Conservation (phyloP, 1,140 invertebrate genomes). For the Metaphire vulgaris region DNA sequence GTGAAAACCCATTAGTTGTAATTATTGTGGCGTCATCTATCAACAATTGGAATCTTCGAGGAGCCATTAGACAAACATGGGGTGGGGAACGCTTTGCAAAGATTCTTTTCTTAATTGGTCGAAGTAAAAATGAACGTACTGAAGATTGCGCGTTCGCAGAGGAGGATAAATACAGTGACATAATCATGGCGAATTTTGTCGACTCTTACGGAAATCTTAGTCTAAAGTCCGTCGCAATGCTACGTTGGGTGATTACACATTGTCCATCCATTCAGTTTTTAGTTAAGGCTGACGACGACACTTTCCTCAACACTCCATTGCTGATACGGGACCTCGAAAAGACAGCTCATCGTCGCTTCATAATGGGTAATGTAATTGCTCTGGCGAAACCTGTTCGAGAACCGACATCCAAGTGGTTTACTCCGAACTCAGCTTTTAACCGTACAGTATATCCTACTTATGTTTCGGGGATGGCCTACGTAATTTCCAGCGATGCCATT, state of each 20-base stretch:
- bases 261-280: constrained; percentile 54
- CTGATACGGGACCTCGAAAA: constrained; percentile 4
- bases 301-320: constrained; percentile 45
- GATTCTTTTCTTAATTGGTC: not conserved
- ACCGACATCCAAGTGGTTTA: constrained; percentile 10
- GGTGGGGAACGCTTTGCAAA: not conserved
- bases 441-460: constrained; percentile 21
- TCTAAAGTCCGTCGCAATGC: constrained; percentile 72
- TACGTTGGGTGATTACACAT: constrained; percentile 68
- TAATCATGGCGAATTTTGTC: constrained; percentile 68
- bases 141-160: constrained; percentile 48
- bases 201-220: constrained; percentile 74
- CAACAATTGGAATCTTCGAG: not conserved
- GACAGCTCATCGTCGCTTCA: not conserved
- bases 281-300: constrained; percentile 53
- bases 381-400: not conserved
- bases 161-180: constrained; percentile 58
- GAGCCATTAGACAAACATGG: not conserved
- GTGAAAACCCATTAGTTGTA: not conserved
- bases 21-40: not conserved
- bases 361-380: not conserved
- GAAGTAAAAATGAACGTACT: not conserved
- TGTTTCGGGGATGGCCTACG: constrained; percentile 19
- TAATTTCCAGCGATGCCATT: constrained; percentile 14
- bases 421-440: constrained; percentile 10